Conservation (phyloP, 1,140 invertebrate species). For the Hetaerina americana region DNA sequence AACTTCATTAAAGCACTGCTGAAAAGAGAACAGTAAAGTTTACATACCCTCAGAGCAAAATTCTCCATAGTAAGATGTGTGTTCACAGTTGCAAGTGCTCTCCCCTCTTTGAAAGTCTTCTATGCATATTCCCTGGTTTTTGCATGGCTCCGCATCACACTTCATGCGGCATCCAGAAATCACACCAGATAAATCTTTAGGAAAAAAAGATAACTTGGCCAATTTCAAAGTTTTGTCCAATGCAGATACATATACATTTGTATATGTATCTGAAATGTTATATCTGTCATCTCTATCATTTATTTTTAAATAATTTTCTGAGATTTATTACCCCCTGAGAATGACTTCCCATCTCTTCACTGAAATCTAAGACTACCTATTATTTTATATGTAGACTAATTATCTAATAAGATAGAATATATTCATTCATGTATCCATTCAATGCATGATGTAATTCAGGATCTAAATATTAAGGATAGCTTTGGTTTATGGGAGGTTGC, state of each 20-base stretch:
- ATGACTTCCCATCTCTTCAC: background rate
- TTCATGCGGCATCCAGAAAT: conserved; percentile 74
- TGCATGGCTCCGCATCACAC: conserved; percentile 73
- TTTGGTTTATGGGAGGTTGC: no score
- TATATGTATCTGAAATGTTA: background rate
- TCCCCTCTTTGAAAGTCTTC: conserved; percentile 77
- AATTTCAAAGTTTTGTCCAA: background rate
- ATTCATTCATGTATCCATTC: no score
- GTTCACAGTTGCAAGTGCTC: conserved; percentile 73
- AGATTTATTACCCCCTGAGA: background rate
- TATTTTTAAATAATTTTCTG: background rate
- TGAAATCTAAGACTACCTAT: no score
- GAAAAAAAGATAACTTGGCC: background rate
- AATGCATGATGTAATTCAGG: no score
- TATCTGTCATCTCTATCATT: background rate
- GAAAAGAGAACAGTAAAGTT: background rate
- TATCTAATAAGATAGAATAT: no score
- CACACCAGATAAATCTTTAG: conserved; percentile 49
- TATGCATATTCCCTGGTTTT: conserved; percentile 74
- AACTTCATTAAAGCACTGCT: background rate
- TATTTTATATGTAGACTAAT: no score
- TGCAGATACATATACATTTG: no score
- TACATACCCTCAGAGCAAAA: conserved; percentile 40
- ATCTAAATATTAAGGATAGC: no score
- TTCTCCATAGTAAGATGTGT: conserved; percentile 78